Conservation (phyloP, 2,888 invertebrate genomes). For the Dolichomitus sp. region DNA sequence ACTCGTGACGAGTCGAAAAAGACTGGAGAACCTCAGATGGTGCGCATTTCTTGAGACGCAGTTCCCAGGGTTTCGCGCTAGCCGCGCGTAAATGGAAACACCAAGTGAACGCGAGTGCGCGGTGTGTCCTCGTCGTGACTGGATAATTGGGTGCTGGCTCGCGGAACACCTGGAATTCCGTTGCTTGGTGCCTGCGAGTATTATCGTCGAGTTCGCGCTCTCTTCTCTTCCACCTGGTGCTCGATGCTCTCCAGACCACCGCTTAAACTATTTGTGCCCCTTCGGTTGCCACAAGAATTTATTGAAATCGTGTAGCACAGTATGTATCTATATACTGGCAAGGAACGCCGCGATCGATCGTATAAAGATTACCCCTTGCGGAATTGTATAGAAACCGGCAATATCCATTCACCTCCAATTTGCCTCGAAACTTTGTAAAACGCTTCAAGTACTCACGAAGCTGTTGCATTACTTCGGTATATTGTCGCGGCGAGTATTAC, state of each 20-base stretch:
- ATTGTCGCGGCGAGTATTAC: background rate
- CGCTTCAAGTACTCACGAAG: background rate
- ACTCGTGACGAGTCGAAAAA: constrained; percentile 57
- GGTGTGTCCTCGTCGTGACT: constrained; percentile 55
- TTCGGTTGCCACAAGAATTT: constrained; percentile 45
- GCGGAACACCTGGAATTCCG: constrained; percentile 58
- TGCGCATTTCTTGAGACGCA: constrained; percentile 7
- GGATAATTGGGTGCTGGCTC: constrained; percentile 62
- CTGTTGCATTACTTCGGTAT: background rate
- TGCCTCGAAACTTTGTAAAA: constrained; percentile 23
- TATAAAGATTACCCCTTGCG: constrained; percentile 18
- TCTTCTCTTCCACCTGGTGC: constrained; percentile 61
- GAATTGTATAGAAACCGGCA: constrained; percentile 22
- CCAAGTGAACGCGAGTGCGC: constrained; percentile 8
- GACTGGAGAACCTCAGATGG: constrained; percentile 3
- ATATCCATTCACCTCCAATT: constrained; percentile 23
- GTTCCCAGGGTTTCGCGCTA: constrained; percentile 53
- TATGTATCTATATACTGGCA: background rate
- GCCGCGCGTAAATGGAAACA: constrained; percentile 50
- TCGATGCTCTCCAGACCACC: constrained; percentile 12
- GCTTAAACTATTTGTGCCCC: constrained; percentile 4
- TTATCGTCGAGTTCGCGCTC: constrained; percentile 43
- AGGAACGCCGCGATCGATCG: constrained; percentile 1
- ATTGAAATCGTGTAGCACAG: constrained; percentile 34
- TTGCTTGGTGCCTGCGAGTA: constrained; percentile 41